A percentile compares a stretch with the other conserved stretches of the same genome.
These are phyloP conservation scores for Microtus oregoni DNA, from an alignment of 2,113 vertebrate genomes.

Conservation along the genomic window DNA sequence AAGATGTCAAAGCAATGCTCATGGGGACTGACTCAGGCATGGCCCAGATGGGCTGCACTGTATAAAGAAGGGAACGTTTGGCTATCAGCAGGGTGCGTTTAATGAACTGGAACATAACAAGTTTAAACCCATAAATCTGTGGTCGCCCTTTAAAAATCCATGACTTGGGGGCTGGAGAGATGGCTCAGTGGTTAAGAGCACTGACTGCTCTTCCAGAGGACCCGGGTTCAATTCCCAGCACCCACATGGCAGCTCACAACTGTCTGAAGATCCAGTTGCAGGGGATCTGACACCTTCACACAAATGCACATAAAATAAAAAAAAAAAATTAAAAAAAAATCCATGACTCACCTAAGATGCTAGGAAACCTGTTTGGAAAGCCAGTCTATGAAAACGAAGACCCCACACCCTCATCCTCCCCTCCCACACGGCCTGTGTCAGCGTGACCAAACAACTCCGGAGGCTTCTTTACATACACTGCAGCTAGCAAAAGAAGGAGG, in stretches of 20 bases:
- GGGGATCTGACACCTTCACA: no score
- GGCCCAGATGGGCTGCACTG: fast-evolving
- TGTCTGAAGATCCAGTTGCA: no score
- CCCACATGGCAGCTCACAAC: no score
- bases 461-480: background rate
- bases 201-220: no score
- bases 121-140: background rate
- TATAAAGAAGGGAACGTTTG: no score
- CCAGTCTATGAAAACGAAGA: background rate
- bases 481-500: background rate
- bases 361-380: background rate
- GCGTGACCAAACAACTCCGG: fast-evolving
- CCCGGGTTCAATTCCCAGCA: no score
- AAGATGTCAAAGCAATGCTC: fast-evolving
- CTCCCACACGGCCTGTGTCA: background rate
- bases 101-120: background rate
- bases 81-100: no score
- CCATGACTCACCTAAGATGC: background rate
- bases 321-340: no score
- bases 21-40: no score
- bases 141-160: background rate
- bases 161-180: no score
- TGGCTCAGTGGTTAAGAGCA: no score
- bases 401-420: background rate
- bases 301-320: no score